Base-by-base conservation (phyloP, 2,113 vertebrate species). In the Pterocles gutturalis region DNA sequence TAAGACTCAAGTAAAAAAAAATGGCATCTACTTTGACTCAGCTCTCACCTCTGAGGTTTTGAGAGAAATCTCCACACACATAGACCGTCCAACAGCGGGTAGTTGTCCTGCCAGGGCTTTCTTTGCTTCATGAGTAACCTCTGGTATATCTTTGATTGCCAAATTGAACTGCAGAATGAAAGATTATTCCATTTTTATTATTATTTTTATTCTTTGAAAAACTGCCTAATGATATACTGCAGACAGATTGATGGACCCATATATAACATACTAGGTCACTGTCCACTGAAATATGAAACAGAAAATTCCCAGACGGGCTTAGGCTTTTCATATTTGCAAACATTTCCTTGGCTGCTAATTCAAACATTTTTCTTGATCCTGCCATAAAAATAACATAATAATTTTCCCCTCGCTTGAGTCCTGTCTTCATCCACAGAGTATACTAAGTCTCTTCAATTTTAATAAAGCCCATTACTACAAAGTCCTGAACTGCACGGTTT, bases 51-150 rank as follows among this genome's bases (percentile, higher is more conserved):
- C 99, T 31, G 99, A 99, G 17, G 99, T 99, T 97, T 99, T 99
- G 60, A 99, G 98, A 64, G 99, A 99, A 91, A 99, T 99, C 97
- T 99, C 99, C 87, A 99, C 99, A 21, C 99, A 99, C 99, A 99
- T 99, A 54, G 99, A 99, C 60, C 99, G 98, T 22, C 99, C 99
- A 22, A 99, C 98, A 36, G 99, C 99, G 0, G 99, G 99, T 11
- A 99, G 98, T 61, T 99, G 99, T 48, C 99, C 99, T 21, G 99
- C 99, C 97, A 99, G 97, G 14, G 99, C 99, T 94, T 99, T 99
- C 97, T 99, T 99, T 83, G 99, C 99, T 98, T 99, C 99, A 99
- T 99, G 99, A 75, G 99, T 99, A 79, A 99, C 99, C 96, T 99
- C 99, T 69, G 99, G 99, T 97, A 99, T 99, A 93, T 99, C 99